phyloP scores from a whole-genome alignment of 2,797 vertebrate genomes.

The Glyptemys insculpta region DNA sequence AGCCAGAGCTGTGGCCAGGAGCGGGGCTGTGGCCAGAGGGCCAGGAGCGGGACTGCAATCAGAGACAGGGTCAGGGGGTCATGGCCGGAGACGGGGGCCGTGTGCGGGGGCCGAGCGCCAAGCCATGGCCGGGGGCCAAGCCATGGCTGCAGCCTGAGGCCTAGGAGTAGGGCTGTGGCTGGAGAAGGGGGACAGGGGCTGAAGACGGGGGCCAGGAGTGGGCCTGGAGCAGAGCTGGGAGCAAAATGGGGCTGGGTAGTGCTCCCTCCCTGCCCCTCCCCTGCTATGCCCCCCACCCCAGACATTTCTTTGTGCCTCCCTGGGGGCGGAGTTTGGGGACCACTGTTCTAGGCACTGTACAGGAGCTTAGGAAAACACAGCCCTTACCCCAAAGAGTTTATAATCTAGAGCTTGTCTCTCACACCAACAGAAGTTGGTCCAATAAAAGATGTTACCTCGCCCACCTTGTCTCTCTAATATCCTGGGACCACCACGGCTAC shows the following conservation, averaged over 20 bases:
- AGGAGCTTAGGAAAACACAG: not conserved
- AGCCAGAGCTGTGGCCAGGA: too few species aligned
- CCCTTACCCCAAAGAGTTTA: not conserved
- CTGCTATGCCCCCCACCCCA: fast-evolving
- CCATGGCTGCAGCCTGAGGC: too few species aligned
- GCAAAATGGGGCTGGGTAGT: not conserved
- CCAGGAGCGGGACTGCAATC: too few species aligned
- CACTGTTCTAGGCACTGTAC: not conserved
- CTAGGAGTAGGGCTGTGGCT: too few species aligned
- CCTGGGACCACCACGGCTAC: not conserved
- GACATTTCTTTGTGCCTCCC: not conserved
- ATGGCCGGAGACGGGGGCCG: fast-evolving
- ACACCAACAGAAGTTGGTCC: not conserved
- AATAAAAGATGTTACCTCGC: not conserved
- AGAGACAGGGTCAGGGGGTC: too few species aligned
- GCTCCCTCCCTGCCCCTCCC: not conserved
- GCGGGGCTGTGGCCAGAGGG: too few species aligned
- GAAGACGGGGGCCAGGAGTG: too few species aligned
- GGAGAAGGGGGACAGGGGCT: too few species aligned
- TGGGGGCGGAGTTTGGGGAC: too few species aligned
- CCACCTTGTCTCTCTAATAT: not conserved
- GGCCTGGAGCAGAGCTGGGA: not conserved
- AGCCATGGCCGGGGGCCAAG: too few species aligned
- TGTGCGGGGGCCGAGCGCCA: fast-evolving
- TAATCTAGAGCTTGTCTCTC: not conserved